Conservation (phyloP, 2,113 vertebrate species). For the Petroica traversi region DNA sequence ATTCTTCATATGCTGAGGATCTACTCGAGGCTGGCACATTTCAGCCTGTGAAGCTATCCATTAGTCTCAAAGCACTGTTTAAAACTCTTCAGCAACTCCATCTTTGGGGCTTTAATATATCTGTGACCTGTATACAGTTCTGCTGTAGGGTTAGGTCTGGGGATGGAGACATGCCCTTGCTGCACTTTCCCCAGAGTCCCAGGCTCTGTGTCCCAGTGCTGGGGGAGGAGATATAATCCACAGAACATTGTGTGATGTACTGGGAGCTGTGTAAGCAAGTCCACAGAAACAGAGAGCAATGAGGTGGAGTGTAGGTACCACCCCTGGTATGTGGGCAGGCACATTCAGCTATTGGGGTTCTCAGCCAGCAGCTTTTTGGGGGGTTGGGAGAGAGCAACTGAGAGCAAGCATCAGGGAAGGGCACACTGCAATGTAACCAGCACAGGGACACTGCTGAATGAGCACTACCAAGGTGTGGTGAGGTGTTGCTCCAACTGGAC, state of each 20-base stretch:
- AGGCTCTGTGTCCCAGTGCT: not conserved
- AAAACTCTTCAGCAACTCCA: constrained; percentile 32
- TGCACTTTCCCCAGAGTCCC: not conserved
- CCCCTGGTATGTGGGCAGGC: not conserved
- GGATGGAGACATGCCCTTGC: not conserved
- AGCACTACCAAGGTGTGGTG: fast-evolving
- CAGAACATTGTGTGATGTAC: not conserved
- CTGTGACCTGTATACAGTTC: not conserved
- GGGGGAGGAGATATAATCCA: not conserved
- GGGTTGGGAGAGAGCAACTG: not conserved
- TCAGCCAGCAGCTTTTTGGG: not conserved
- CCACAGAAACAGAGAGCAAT: not conserved
- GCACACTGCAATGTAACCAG: not conserved
- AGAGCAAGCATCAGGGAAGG: not conserved
- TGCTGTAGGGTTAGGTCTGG: not conserved
- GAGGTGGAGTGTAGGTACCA: not conserved
- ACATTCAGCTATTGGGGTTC: not conserved
- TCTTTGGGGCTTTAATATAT: not conserved
- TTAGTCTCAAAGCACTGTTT: not conserved
- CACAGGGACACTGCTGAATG: not conserved
- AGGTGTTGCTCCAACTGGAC: not conserved
- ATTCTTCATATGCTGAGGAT: constrained; percentile 49
- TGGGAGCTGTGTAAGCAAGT: not conserved
- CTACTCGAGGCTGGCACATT: constrained; percentile 36
- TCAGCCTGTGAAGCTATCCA: constrained; percentile 36